Evolutionary conservation across 2,797 vertebrate species (phyloP).

Genomic region (Acrossocheilus wenchowensis): DNA sequence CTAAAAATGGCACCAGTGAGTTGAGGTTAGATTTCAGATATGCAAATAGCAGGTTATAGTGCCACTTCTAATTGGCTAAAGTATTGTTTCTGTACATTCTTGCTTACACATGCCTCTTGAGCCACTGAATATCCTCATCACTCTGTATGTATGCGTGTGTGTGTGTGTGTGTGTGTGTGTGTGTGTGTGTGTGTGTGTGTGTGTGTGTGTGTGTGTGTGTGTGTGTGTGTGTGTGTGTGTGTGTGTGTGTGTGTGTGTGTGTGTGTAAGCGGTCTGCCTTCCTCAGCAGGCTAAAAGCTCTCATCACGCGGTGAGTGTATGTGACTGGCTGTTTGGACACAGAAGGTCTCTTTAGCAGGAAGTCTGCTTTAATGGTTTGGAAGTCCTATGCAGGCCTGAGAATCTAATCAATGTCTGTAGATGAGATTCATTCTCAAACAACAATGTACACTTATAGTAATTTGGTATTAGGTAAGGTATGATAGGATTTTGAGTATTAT

Average conservation of each 20-base stretch:
- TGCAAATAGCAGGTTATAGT: conserved; percentile 49
- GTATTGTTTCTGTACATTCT: conserved; percentile 45
- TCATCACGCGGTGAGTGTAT: conserved; percentile 61
- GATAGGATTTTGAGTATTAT: neutral
- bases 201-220: conserved; percentile 37
- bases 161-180: conserved; percentile 45
- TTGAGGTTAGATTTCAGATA: conserved; percentile 52
- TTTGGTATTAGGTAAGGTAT: neutral
- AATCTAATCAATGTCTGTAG: conserved; percentile 8
- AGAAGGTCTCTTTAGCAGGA: conserved; percentile 36
- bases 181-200: conserved; percentile 39
- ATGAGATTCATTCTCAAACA: neutral
- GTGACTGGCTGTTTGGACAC: conserved; percentile 58
- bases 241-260: conserved; percentile 40
- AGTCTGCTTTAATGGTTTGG: conserved; percentile 22
- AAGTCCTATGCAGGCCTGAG: neutral
- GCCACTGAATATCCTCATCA: conserved; percentile 43
- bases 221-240: conserved; percentile 45
- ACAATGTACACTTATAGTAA: neutral
- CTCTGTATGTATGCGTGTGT: conserved; percentile 46
- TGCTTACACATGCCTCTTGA: conserved; percentile 48
- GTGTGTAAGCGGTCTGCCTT: conserved; percentile 56
- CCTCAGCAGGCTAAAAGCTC: conserved; percentile 61
- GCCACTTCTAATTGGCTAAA: conserved; percentile 53
- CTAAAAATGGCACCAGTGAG: conserved; percentile 19